Conservation (phyloP, 2,888 invertebrate genomes). For the Schizaphis graminum region DNA sequence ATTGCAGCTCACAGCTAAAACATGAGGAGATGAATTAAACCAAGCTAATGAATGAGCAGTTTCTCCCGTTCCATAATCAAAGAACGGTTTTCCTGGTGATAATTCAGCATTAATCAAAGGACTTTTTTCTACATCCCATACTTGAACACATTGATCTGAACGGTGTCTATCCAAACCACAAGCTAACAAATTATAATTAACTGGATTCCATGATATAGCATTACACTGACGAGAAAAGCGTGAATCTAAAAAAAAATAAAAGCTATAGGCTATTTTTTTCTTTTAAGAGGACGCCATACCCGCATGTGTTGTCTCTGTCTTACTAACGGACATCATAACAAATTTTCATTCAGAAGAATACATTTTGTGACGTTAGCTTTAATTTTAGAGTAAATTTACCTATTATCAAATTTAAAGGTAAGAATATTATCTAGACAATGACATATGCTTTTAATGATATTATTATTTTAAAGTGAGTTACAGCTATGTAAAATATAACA, state of each 20-base stretch:
- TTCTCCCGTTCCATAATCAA: constrained; percentile 87
- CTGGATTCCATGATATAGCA: constrained; percentile 88
- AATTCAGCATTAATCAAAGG: constrained; percentile 69
- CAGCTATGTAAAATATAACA: too few relatives aligned
- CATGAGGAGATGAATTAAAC: constrained; percentile 81
- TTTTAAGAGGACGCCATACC: too few relatives aligned
- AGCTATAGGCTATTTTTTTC: not conserved
- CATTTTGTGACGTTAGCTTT: too few relatives aligned
- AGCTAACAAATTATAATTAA: constrained; percentile 85
- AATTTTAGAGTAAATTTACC: too few relatives aligned
- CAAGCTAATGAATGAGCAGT: constrained; percentile 87
- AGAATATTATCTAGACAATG: too few relatives aligned
- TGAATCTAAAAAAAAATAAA: constrained; percentile 75
- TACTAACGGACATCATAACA: too few relatives aligned
- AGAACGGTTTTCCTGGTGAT: constrained; percentile 74
- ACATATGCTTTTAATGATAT: too few relatives aligned
- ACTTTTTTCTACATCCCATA: constrained; percentile 86
- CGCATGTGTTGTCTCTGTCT: too few relatives aligned
- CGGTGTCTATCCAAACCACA: constrained; percentile 91
- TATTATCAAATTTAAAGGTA: too few relatives aligned
- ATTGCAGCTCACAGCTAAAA: constrained; percentile 90
- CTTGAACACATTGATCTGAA: constrained; percentile 87
- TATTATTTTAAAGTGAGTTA: too few relatives aligned
- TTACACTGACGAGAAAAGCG: constrained; percentile 89
- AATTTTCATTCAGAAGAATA: too few relatives aligned